Evolutionary conservation across 2,797 vertebrate genomes (phyloP), one percentile per base, ranked within the genome.

Genomic region (Coregonus ussuriensis): DNA sequence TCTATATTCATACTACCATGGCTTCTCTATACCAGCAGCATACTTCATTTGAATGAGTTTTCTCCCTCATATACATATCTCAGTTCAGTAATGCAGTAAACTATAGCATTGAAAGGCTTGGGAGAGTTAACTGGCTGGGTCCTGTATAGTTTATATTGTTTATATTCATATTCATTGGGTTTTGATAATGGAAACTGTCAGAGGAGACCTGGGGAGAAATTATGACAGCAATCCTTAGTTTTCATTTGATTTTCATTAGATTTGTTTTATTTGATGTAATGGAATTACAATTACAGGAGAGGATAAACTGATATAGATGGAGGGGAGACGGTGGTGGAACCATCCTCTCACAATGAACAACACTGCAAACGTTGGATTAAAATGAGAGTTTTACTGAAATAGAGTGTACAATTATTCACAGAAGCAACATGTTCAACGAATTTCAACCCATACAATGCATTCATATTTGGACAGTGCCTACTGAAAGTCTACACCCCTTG

Each of bases 151-250:
- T 71, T 35, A 86, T 82, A 85, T 86, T 85, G 79, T 71, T 71
- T 35, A 86, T 82, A 85, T 86, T 85, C 88, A 88, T 90, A 92
- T 89, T 92, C 88, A 89, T 81, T 62, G 83, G 84, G 84, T 87
- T 63, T 85, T 67, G 84, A 88, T 88, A 86, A 90, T 91, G 91
- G 89, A 91, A 93, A 90, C 87, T 84, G 88, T 86, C 85, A 69
- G 86, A 89, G 87, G 89, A 91, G 85, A 88, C 86, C 88, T 81
- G 83, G 33, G 54, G 37, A 52, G 77, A 91, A 88, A 86, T 91
- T 88, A 92, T 91, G 90, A 87, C 85, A 78, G 84, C 86, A 90
- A 31, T 74, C 62, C 14, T 74, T 75, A 9, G 78, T 88, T 90
- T 92, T 89, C 59, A 37, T 91, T 89, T 87, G 84, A 18, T 63